Conservation (phyloP, 2,888 invertebrate genomes). For the Pantelozetes paolii region DNA sequence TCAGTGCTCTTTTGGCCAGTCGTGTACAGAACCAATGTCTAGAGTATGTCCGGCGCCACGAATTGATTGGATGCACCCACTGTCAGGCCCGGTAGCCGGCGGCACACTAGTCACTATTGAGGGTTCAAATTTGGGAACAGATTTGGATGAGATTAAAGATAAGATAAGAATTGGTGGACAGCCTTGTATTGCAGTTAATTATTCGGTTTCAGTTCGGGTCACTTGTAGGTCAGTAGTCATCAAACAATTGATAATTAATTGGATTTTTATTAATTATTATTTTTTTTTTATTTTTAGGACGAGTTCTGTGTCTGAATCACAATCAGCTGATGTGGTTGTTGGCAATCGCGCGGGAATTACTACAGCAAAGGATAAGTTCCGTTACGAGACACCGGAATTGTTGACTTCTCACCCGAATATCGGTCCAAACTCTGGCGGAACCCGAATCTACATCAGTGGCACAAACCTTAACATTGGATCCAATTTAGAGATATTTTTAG, state of each 20-base stretch:
- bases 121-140: slow-evolving; percentile 56
- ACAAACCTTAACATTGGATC: slow-evolving; percentile 89
- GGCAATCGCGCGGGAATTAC: slow-evolving; percentile 85
- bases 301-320: slow-evolving; percentile 52
- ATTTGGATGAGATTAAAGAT: slow-evolving; percentile 54
- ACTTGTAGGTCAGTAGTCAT: slow-evolving; percentile 21
- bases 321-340: slow-evolving; percentile 72
- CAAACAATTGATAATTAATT: too few relatives aligned
- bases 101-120: slow-evolving; percentile 55
- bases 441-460: slow-evolving; percentile 84
- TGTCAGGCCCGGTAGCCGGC: slow-evolving; percentile 55
- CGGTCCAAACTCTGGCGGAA: slow-evolving; percentile 95
- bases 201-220: slow-evolving; percentile 51
- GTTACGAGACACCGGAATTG: slow-evolving; percentile 63
- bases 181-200: slow-evolving; percentile 52
- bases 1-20: slow-evolving; percentile 43
- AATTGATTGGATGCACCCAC: slow-evolving; percentile 51
- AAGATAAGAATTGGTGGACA: slow-evolving; percentile 53
- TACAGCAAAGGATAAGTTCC: slow-evolving; percentile 79
- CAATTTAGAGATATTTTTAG: slow-evolving; percentile 64
- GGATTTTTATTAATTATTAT: neutral
- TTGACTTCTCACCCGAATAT: slow-evolving; percentile 73
- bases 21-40: slow-evolving; percentile 35
- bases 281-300: slow-evolving; percentile 20
- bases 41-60: slow-evolving; percentile 50